These are phyloP conservation scores for Clavelina lepadiformis DNA, from an alignment of 23 tunicate genomes.

Conservation along the genomic window DNA sequence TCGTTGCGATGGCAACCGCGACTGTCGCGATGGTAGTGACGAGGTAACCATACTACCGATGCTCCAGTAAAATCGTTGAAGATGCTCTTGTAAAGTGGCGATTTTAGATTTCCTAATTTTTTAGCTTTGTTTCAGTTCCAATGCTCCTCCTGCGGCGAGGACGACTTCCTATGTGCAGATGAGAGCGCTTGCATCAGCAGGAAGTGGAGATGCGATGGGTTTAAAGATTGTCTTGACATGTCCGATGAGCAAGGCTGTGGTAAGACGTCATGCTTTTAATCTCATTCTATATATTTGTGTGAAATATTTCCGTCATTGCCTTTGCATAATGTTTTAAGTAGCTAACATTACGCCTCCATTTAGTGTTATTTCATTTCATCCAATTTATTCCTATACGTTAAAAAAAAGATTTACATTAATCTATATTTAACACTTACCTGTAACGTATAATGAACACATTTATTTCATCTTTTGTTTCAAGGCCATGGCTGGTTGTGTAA, in stretches of 20 bases:
- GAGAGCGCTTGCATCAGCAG: constrained; percentile 21
- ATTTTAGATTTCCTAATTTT: background rate
- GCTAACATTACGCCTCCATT: too few species aligned
- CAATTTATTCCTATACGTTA: too few species aligned
- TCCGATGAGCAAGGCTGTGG: constrained; percentile 44
- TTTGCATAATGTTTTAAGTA: too few species aligned
- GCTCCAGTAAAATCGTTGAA: too few species aligned
- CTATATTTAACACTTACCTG: too few species aligned
- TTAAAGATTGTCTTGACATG: constrained; percentile 36
- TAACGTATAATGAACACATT: too few species aligned
- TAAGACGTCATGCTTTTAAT: constrained; percentile 20
- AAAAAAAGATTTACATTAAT: too few species aligned
- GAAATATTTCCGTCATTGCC: too few species aligned
- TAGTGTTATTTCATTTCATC: too few species aligned
- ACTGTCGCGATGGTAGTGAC: constrained; percentile 36
- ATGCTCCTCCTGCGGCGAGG: constrained; percentile 22
- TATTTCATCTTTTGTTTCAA: too few species aligned
- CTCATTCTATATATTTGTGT: too few species aligned
- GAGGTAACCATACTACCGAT: constrained; percentile 21
- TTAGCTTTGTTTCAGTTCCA: constrained; percentile 12
- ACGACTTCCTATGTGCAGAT: constrained; percentile 29
- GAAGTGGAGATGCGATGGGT: constrained; percentile 41
- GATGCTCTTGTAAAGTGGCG: too few species aligned
- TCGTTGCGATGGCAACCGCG: constrained; percentile 18
- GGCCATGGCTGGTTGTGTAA: constrained; percentile 27